phyloP scores from a whole-genome alignment of 2,888 invertebrate species.

The Holacanthella duospinosa region DNA sequence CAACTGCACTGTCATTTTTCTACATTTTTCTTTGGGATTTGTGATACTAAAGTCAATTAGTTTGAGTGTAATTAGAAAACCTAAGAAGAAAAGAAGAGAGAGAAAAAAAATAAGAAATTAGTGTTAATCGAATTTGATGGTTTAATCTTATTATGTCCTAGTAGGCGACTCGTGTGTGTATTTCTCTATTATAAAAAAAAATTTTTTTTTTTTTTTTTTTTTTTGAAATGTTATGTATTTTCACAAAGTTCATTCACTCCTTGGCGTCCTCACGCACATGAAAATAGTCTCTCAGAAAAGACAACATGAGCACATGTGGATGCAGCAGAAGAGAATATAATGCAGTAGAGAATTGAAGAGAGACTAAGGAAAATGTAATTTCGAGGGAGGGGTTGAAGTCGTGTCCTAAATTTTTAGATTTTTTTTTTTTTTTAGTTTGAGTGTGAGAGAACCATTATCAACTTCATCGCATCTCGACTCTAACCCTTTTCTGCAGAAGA shows the following conservation, averaged over 20 bases:
- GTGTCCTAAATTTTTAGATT: background rate
- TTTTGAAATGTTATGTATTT: background rate
- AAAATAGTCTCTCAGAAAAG: no score
- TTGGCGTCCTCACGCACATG: background rate
- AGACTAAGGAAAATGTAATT: background rate
- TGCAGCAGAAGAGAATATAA: background rate
- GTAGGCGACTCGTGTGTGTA: no score
- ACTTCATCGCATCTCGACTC: background rate
- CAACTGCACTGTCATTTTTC: no score
- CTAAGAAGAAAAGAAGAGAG: no score
- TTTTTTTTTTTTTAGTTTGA: background rate
- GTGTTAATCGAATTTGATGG: no score
- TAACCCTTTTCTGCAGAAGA: background rate
- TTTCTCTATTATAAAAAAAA: no score
- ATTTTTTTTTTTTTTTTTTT: no score
- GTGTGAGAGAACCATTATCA: background rate
- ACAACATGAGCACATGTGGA: background rate
- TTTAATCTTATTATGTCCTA: no score
- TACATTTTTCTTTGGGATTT: no score
- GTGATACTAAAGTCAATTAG: no score
- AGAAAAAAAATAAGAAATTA: no score
- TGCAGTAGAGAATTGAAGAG: background rate
- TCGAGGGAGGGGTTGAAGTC: background rate
- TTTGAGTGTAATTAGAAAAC: no score
- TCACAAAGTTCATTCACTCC: conserved; percentile 4